Evolutionary conservation across 2,888 invertebrate species (phyloP).

Genomic region (Tenodera sinensis): DNA sequence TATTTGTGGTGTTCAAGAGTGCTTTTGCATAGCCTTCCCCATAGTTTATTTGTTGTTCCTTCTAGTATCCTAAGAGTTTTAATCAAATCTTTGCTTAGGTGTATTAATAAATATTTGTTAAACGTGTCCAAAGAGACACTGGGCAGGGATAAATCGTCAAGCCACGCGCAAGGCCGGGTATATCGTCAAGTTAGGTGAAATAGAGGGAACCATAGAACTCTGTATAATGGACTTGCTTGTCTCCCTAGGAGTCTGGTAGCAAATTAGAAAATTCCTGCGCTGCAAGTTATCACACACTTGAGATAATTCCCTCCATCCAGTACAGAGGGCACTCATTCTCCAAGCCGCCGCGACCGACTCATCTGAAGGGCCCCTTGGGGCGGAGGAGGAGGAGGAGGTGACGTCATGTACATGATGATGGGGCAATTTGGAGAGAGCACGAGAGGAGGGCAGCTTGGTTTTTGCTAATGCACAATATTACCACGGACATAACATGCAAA

Average conservation of each 20-base stretch:
- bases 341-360: neutral
- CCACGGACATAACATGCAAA: neutral
- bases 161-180: too few species aligned
- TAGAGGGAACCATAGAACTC: too few species aligned
- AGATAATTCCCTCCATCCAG: slow-evolving; percentile 6
- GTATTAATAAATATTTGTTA: too few species aligned
- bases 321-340: neutral
- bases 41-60: too few species aligned
- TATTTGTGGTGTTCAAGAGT: too few species aligned
- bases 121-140: too few species aligned
- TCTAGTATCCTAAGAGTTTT: too few species aligned
- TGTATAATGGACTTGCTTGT: too few species aligned
- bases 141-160: too few species aligned
- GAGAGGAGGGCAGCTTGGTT: neutral
- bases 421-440: neutral
- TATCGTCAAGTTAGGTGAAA: too few species aligned
- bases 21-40: too few species aligned
- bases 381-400: neutral
- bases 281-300: neutral
- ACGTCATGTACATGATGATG: slow-evolving; percentile 9
- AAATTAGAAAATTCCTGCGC: neutral
- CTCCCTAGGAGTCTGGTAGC: neutral
- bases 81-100: too few species aligned
- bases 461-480: neutral
- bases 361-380: slow-evolving; percentile 6